Conservation (phyloP, 64 coral and sea anemone species). For the Astreopora myriophthalma region DNA sequence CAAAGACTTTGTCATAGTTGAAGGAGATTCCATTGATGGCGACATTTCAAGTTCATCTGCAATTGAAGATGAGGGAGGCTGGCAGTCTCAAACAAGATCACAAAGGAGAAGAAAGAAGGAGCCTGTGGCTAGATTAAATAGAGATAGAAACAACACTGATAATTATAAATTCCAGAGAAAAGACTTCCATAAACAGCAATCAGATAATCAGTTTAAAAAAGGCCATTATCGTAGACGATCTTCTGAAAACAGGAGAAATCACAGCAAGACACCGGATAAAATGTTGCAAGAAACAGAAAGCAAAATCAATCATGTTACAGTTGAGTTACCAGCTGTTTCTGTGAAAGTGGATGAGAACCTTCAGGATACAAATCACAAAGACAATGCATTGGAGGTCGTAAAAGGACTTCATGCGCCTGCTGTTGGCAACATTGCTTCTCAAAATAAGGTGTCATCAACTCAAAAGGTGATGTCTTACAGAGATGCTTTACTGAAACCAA, state of each 20-base stretch:
- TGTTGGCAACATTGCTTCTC: not conserved
- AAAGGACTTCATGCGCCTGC: not conserved
- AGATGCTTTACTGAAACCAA: constrained; percentile 85
- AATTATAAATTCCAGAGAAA: constrained; percentile 8
- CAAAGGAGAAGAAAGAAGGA: constrained; percentile 85
- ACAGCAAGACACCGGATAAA: not conserved
- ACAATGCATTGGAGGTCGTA: not conserved
- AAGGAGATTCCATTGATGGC: constrained; percentile 43
- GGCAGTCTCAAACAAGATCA: constrained; percentile 81
- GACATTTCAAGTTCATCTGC: constrained; percentile 75
- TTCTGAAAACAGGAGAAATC: constrained; percentile 1
- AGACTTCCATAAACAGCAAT: constrained; percentile 41
- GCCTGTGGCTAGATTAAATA: not conserved
- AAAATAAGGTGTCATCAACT: not conserved
- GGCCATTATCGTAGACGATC: not conserved
- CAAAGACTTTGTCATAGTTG: constrained; percentile 32
- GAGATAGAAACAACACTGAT: constrained; percentile 39
- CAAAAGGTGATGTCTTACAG: constrained; percentile 69
- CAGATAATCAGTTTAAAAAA: constrained; percentile 56
- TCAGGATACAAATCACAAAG: not conserved
- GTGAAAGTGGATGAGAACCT: not conserved
- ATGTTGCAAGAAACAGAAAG: not conserved
- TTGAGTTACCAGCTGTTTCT: not conserved
- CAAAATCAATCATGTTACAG: not conserved
- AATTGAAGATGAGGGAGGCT: constrained; percentile 75